Base-by-base conservation (phyloP, 2,888 invertebrate species). In the Junonia oenone region DNA sequence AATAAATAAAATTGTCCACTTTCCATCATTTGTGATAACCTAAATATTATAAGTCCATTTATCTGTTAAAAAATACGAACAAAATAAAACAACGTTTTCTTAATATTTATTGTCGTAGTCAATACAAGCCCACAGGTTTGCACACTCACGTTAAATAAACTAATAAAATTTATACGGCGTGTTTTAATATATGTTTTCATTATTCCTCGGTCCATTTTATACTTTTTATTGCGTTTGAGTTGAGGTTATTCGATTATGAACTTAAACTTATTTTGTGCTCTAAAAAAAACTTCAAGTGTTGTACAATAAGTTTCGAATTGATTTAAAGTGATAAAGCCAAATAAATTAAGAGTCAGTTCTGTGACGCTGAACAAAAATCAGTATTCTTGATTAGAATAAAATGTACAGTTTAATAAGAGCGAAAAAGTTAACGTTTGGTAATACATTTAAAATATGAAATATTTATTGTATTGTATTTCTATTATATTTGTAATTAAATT, bases 141-240 rank as follows among this genome's bases (percentile, higher is more conserved):
- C 51, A 33, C 51, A 9, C 17, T 17, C 15, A 14, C 13, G 43
- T 51, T 51, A 43, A 51, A 51, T 51, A 51, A 51, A 51, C 50
- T 40, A 51, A 51, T 51, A 51, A 51, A 51, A 45, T 33, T 14
- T 51, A 51, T 31, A 51, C 11, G 43, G 43, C 31, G 31, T 43
- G 31, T 45, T 49, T 49, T 49, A 49, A 49, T 49, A 49, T 37
- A 37, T 22, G 49, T 49, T 51, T 51, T 51, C 51, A 51, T 51
- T 43, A 51, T 43, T 40, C 14, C 51, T 43, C 33, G 19, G 14
- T 22, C 11, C 15, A 38, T 51, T 51, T 51, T 51, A 43, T 51
- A 31, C 9, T 6, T 45, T 51, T 45, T 43, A 51, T 22, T 22
- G 13, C 11, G 22, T 43, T 37, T 26, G 31, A 43, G 33, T 22